Evolutionary conservation across 2,888 invertebrate genomes (phyloP).

Genomic region (Listrodromus nycthemerus): DNA sequence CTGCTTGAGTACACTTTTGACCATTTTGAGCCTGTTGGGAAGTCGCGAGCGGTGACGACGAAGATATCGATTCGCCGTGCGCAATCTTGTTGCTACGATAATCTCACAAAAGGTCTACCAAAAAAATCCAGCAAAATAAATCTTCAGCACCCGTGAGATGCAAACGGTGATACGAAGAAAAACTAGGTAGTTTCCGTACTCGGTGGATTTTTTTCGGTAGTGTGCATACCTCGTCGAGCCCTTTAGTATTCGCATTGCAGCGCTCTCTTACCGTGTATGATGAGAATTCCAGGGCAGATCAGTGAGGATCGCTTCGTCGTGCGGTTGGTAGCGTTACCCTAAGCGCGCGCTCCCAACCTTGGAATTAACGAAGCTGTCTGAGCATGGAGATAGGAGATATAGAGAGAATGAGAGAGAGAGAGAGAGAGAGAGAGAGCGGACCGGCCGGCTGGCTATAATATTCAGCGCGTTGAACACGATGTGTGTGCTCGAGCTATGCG

Average conservation of each 20-base stretch:
- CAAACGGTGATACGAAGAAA: neutral
- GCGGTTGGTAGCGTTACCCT: conserved; percentile 24
- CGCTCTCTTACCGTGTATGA: neutral
- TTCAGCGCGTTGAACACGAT: conserved; percentile 18
- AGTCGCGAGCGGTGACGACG: conserved; percentile 2
- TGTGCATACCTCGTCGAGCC: neutral
- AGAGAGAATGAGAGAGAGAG: conserved; percentile 16
- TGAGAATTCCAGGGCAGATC: conserved; percentile 35
- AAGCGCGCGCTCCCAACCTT: conserved; percentile 32
- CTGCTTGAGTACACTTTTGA: no score
- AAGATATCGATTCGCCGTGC: neutral
- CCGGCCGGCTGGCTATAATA: neutral
- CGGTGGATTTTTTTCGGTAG: neutral
- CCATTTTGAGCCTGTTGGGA: no score
- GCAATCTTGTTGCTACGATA: neutral
- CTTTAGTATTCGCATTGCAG: neutral
- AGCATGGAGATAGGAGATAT: neutral
- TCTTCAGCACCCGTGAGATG: neutral
- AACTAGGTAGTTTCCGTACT: neutral
- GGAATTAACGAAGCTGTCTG: conserved; percentile 58
- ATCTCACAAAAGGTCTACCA: neutral
- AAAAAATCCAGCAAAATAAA: neutral
- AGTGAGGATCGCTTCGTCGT: conserved; percentile 25
- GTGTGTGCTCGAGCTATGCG: conserved; percentile 41
- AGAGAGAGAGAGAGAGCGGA: conserved; percentile 9